Evolutionary conservation across 1,140 invertebrate genomes (phyloP).

Genomic region (Macrocentrus cingulum): DNA sequence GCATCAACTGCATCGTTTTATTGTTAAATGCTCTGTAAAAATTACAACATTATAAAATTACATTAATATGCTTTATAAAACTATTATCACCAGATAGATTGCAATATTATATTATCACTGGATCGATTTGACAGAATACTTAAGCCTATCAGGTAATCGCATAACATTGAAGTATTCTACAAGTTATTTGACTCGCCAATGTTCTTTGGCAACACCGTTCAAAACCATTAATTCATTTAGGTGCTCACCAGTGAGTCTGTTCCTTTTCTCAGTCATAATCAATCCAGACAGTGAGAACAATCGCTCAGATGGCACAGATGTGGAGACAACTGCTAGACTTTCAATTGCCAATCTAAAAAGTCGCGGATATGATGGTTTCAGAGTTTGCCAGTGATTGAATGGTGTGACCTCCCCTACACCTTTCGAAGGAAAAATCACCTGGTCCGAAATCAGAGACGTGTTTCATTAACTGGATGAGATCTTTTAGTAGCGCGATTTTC

Average conservation of each 20-base stretch:
- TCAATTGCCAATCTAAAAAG: constrained; percentile 29
- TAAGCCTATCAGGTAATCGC: too few relatives aligned
- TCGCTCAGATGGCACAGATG: constrained; percentile 39
- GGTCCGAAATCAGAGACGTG: not conserved
- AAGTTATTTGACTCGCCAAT: too few relatives aligned
- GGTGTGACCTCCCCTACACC: not conserved
- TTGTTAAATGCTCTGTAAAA: too few relatives aligned
- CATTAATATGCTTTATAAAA: too few relatives aligned
- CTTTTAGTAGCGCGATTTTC: not conserved
- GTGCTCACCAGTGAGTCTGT: constrained; percentile 21
- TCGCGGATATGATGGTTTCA: constrained; percentile 23
- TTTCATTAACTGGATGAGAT: not conserved
- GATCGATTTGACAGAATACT: too few relatives aligned
- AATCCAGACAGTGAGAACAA: constrained; percentile 36
- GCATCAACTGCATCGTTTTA: too few relatives aligned
- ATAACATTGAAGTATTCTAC: too few relatives aligned
- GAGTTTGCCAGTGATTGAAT: constrained; percentile 25
- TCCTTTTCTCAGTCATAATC: constrained; percentile 28
- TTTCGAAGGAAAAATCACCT: too few relatives aligned
- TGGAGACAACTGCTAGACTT: constrained; percentile 34
- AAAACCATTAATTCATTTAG: constrained; percentile 30
- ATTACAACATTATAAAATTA: too few relatives aligned
- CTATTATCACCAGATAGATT: too few relatives aligned
- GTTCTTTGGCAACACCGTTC: too few relatives aligned
- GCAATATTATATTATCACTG: too few relatives aligned